Percentiles rank a stretch among this genome's conserved stretches.
These are phyloP conservation scores for Nerophis lumbriciformis DNA, from an alignment of 2,113 vertebrate species.

Conservation along the genomic window DNA sequence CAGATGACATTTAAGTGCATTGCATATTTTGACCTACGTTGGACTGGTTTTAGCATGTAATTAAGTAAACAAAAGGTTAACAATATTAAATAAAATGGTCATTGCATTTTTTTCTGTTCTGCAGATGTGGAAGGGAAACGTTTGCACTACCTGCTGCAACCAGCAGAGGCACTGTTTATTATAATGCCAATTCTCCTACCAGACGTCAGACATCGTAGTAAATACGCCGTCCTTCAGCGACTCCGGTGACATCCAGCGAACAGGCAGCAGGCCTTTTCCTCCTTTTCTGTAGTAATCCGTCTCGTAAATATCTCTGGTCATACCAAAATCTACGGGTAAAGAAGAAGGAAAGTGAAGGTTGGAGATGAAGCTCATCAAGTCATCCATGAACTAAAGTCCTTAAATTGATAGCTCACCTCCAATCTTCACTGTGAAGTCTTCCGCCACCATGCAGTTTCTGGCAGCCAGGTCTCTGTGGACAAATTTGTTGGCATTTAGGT, in stretches of 20 bases:
- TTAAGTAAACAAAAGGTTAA: too few relatives aligned
- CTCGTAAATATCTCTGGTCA: slow-evolving; percentile 98
- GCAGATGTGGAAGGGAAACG: too few relatives aligned
- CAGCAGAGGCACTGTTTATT: neutral
- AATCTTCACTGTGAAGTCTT: slow-evolving; percentile 97
- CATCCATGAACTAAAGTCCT: slow-evolving; percentile 31
- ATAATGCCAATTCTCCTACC: slow-evolving; percentile 71
- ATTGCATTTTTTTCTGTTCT: too few relatives aligned
- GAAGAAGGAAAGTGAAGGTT: slow-evolving; percentile 27
- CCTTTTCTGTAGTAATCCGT: slow-evolving; percentile 98
- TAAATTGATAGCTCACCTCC: slow-evolving; percentile 77
- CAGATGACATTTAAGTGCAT: too few relatives aligned
- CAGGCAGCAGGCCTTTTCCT: slow-evolving; percentile 92
- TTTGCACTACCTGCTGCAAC: too few relatives aligned
- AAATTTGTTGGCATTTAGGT: slow-evolving; percentile 98
- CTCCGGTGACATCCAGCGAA: slow-evolving; percentile 98
- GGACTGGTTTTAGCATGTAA: too few relatives aligned
- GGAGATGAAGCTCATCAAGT: slow-evolving; percentile 27
- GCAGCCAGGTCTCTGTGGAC: slow-evolving; percentile 96
- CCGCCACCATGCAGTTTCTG: slow-evolving; percentile 97
- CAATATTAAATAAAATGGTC: too few relatives aligned
- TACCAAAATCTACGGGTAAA: slow-evolving; percentile 85
- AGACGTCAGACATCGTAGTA: slow-evolving; percentile 97
- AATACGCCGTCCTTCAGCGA: slow-evolving; percentile 98
- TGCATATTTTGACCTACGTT: too few relatives aligned